Evolutionary conservation across 2,797 vertebrate genomes (phyloP).

Genomic region (Numenius phaeopus): DNA sequence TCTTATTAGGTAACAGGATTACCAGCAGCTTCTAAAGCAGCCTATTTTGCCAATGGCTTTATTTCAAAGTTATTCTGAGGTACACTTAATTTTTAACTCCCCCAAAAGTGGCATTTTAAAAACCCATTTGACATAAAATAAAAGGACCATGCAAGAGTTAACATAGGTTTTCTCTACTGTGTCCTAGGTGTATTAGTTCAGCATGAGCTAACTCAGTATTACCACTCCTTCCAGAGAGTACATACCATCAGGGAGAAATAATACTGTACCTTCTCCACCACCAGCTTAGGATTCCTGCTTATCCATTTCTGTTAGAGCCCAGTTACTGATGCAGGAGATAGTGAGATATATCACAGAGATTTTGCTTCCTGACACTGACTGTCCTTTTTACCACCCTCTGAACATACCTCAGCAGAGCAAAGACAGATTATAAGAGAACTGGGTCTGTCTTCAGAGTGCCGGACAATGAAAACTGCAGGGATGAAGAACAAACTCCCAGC

Average conservation of each 20-base stretch:
- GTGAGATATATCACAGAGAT: neutral
- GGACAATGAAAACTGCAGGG: neutral
- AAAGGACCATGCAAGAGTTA: neutral
- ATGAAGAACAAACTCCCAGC: neutral
- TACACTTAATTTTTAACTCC: neutral
- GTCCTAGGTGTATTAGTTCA: neutral
- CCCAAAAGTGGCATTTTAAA: neutral
- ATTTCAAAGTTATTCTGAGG: neutral
- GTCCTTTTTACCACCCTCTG: neutral
- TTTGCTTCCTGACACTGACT: neutral
- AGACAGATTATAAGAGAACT: neutral
- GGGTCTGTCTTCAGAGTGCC: neutral
- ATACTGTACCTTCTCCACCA: neutral
- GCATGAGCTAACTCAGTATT: neutral
- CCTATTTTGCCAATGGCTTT: neutral
- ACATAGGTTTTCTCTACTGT: neutral
- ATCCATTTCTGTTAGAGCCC: neutral
- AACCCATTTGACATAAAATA: neutral
- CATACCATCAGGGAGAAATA: neutral
- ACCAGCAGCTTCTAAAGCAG: neutral
- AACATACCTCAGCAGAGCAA: neutral
- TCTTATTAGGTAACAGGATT: neutral
- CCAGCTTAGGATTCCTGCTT: neutral
- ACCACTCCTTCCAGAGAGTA: neutral
- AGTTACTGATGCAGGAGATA: neutral